phyloP scores from a whole-genome alignment of 2,113 vertebrate genomes.

The Xenopus borealis region DNA sequence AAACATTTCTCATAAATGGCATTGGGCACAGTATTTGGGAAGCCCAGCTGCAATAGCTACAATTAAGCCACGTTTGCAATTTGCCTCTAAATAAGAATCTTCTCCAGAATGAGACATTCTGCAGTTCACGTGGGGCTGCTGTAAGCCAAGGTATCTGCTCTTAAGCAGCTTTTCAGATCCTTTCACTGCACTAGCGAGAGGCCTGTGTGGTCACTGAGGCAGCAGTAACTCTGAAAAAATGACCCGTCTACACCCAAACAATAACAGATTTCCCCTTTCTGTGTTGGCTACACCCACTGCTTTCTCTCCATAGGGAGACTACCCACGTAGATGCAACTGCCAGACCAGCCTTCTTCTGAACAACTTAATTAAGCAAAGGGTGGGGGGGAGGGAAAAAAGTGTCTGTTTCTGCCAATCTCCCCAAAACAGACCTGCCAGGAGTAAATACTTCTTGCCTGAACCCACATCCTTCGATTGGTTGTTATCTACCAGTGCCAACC shows the following conservation, averaged over 20 bases:
- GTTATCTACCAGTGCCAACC: constrained; percentile 55
- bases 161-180: constrained; percentile 65
- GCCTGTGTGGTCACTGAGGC: constrained; percentile 72
- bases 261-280: constrained; percentile 82
- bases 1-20: no score
- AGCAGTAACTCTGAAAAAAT: constrained; percentile 84
- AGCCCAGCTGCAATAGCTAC: neutral
- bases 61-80: neutral
- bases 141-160: constrained; percentile 62
- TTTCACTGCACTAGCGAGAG: constrained; percentile 61
- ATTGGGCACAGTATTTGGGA: neutral
- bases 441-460: constrained; percentile 59
- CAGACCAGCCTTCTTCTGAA: constrained; percentile 77
- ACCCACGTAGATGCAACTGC: constrained; percentile 82
- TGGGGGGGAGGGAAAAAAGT: constrained; percentile 61
- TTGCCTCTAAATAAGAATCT: neutral
- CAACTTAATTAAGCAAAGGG: constrained; percentile 85
- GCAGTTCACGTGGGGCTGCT: neutral
- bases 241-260: constrained; percentile 85
- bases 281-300: constrained; percentile 79
- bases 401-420: constrained; percentile 78
- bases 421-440: constrained; percentile 68
- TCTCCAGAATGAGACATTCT: neutral
- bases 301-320: constrained; percentile 73
- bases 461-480: constrained; percentile 64